A percentile compares a stretch with the other conserved stretches of the same genome.
Evolutionary conservation across 2,797 vertebrate species (phyloP).

Genomic region (Psittacula echo): DNA sequence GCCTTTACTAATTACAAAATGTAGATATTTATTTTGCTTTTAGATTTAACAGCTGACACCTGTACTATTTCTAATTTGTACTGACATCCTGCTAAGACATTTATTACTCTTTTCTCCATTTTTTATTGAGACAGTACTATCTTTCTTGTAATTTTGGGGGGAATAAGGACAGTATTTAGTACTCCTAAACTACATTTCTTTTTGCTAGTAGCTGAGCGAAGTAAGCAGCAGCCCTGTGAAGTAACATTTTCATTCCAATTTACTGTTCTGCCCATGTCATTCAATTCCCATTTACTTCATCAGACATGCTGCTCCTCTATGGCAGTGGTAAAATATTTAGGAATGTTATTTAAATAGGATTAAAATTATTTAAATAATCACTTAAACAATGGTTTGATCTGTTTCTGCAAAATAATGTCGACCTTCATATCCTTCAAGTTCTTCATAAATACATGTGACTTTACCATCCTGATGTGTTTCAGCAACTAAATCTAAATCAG

Average conservation of each 20-base stretch:
- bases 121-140: not conserved
- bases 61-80: not conserved
- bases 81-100: not conserved
- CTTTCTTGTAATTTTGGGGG: not conserved
- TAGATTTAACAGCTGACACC: not conserved
- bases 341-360: not conserved
- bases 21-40: not conserved
- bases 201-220: not conserved
- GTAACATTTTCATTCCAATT: not conserved
- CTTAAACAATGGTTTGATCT: not conserved
- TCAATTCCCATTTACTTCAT: not conserved
- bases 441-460: not conserved
- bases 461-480: not conserved
- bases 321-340: not conserved
- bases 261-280: not conserved
- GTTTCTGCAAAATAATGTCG: not conserved
- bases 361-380: not conserved
- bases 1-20: not conserved
- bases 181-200: not conserved
- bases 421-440: not conserved
- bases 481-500: not conserved
- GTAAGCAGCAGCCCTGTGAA: not conserved
- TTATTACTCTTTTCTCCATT: not conserved
- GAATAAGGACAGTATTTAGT: not conserved
- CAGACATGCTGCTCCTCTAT: not conserved